Conservation (phyloP, 2,888 invertebrate species). For the Philereme transversata region DNA sequence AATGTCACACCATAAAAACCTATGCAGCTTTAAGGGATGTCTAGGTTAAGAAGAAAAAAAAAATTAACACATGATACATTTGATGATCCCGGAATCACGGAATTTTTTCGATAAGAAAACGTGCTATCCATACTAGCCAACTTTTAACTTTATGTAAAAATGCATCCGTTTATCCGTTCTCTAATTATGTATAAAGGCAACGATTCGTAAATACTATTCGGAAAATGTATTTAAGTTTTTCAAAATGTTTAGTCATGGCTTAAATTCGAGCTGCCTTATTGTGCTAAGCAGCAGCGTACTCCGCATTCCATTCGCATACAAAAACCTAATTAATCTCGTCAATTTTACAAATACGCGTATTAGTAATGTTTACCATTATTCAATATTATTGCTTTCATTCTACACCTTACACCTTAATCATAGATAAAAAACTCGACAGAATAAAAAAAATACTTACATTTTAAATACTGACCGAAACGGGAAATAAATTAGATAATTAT, state of each 20-base stretch:
- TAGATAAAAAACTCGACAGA: constrained; percentile 56
- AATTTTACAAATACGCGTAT: constrained; percentile 8
- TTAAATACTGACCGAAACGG: constrained; percentile 83
- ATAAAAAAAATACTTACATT: constrained; percentile 77
- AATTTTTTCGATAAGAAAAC: too few relatives aligned
- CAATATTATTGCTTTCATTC: constrained; percentile 58
- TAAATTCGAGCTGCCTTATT: constrained; percentile 33
- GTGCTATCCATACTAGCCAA: too few relatives aligned
- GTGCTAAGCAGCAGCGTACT: constrained; percentile 30
- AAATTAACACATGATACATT: too few relatives aligned
- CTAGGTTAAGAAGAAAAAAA: too few relatives aligned
- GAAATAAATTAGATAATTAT: constrained; percentile 77
- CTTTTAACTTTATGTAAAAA: too few relatives aligned
- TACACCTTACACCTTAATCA: constrained; percentile 55
- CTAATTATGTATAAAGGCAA: constrained; percentile 54
- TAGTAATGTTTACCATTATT: constrained; percentile 25
- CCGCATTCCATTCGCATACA: constrained; percentile 6
- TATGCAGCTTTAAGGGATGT: too few relatives aligned
- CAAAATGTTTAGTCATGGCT: constrained; percentile 23
- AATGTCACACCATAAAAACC: too few relatives aligned
- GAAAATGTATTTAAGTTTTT: constrained; percentile 33
- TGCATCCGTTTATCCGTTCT: too few relatives aligned
- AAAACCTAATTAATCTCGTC: constrained; percentile 14
- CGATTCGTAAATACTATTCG: constrained; percentile 43
- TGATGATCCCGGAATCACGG: too few relatives aligned